phyloP scores from a whole-genome alignment of 2,888 invertebrate species.

The Monopis laevigella region DNA sequence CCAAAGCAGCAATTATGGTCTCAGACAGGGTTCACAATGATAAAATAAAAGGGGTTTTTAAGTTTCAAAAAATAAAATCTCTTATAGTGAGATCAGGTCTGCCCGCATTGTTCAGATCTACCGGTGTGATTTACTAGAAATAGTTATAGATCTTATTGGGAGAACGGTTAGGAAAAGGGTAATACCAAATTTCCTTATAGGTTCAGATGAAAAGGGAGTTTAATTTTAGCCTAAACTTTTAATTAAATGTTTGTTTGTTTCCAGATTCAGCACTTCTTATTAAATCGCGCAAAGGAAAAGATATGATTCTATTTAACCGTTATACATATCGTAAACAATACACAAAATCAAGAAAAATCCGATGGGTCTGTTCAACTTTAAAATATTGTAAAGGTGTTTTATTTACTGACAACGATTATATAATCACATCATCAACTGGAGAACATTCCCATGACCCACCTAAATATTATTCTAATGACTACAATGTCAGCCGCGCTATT shows the following conservation, averaged over 20 bases:
- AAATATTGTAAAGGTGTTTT: conserved; percentile 50
- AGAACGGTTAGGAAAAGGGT: no score
- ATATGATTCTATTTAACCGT: conserved; percentile 45
- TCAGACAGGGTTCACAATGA: no score
- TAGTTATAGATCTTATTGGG: no score
- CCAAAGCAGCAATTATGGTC: no score
- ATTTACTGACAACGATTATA: conserved; percentile 39
- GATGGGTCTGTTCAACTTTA: conserved; percentile 52
- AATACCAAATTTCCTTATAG: no score
- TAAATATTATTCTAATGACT: conserved; percentile 48
- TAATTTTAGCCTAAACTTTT: not conserved
- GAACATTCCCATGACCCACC: conserved; percentile 49
- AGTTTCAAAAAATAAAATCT: no score
- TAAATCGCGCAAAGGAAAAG: conserved; percentile 52
- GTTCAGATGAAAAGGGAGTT: no score
- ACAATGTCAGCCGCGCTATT: conserved; percentile 40
- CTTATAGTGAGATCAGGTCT: no score
- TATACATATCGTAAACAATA: conserved; percentile 54
- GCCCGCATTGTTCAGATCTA: no score
- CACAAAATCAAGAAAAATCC: conserved; percentile 27
- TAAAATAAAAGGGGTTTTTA: no score
- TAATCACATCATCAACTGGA: conserved; percentile 36
- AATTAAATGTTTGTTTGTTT: not conserved
- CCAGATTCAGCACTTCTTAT: conserved; percentile 44
- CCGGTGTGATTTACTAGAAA: no score